Percentiles rank a stretch among this genome's conserved stretches.
These are phyloP conservation scores for Ciconia maguari DNA, from an alignment of 2,113 vertebrate species.

Conservation along the genomic window DNA sequence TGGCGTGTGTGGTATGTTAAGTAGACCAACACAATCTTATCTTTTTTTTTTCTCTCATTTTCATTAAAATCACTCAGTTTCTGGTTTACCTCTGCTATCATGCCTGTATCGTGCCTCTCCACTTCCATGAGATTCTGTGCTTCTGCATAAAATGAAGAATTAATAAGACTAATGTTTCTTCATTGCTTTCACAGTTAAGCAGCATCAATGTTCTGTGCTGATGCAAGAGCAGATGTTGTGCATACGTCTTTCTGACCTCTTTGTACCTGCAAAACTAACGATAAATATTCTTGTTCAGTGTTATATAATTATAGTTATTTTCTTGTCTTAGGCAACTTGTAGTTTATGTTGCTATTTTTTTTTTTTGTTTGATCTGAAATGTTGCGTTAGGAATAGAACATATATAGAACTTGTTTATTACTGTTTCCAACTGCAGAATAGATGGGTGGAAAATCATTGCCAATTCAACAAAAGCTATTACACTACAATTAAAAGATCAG, in stretches of 20 bases:
- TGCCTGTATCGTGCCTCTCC: fast-evolving
- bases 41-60: not conserved
- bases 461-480: not conserved
- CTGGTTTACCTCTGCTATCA: not conserved
- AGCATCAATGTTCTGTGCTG: not conserved
- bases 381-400: not conserved
- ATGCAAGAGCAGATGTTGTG: not conserved
- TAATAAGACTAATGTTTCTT: not conserved
- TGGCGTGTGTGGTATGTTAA: not conserved
- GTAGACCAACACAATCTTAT: not conserved
- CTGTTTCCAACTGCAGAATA: not conserved
- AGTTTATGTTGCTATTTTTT: not conserved
- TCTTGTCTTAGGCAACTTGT: not conserved
- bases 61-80: not conserved
- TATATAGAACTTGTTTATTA: not conserved
- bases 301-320: not conserved
- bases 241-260: not conserved
- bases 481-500: not conserved
- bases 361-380: not conserved
- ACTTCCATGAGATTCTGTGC: not conserved
- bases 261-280: not conserved
- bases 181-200: not conserved
- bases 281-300: not conserved
- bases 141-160: not conserved
- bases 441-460: not conserved